Evolutionary conservation across 2,797 vertebrate species (phyloP), one percentile per base, ranked within the genome.

Genomic region (Mus minutoides): DNA sequence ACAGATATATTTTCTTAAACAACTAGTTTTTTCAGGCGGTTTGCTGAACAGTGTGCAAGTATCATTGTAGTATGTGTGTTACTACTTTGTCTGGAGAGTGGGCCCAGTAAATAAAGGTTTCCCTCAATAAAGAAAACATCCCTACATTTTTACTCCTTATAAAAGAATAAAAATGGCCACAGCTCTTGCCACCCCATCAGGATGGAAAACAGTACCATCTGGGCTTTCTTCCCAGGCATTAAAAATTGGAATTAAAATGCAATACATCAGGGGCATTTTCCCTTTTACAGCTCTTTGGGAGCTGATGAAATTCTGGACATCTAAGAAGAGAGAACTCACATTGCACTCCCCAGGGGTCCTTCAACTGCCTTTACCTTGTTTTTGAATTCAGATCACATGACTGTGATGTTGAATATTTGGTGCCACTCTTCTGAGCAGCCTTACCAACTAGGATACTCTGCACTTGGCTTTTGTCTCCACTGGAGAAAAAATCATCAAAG

Each of bases 201-300:
- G 69, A 82, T 40, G 94, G 94, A 97, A 73, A 94, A 69, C 84
- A 87, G 92, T 83, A 94, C 69, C 96, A n/a, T 83, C 60, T 96
- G n/a, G 49, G n/a, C 76, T 97, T 96, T 97, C 83, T 93, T 71
- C 80, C 77, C 43, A 90, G 77, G 85, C 62, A 97, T 97, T 90
- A 94, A 97, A 97, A 97, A 95, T 96, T 87, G 96, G 96, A 96
- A 69, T 60, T 96, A 94, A 97, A 94, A 80, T 76, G 46, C 34
- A 94, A 88, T 92, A 76, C 88, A 71, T 52, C 95, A 37, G 19
- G 26, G 77, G n/a, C 90, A n/a, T 69, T 90, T 93, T 78, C 3
- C 26, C 52, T 64, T 22, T 91, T 80, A 46, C 0, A 77, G 67
- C 84, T 96, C 89, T 97, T 97, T 97, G 95, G 31, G 34, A 88